These are phyloP conservation scores for Leptodactylus fallax DNA, from an alignment of 2,797 vertebrate species.

Conservation along the genomic window DNA sequence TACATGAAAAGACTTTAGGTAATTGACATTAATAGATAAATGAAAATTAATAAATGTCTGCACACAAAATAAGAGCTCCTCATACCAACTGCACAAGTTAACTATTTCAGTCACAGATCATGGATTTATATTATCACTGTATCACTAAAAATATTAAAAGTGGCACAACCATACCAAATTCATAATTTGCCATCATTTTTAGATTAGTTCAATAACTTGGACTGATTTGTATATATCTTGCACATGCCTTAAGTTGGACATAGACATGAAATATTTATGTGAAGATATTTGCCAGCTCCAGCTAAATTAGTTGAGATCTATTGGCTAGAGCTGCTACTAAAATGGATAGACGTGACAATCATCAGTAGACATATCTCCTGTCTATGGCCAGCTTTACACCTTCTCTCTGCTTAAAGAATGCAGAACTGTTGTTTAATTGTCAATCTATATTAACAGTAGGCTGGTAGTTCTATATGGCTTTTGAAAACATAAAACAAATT, in stretches of 20 bases:
- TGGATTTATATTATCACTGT: not conserved
- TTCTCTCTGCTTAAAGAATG: not conserved
- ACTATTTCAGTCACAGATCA: not conserved
- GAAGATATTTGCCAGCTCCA: not conserved
- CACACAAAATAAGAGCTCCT: constrained; percentile 1
- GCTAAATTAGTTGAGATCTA: not conserved
- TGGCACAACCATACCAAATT: not conserved
- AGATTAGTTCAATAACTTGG: not conserved
- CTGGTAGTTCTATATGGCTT: not conserved
- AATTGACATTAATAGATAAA: constrained; percentile 46
- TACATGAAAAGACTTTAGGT: constrained; percentile 11
- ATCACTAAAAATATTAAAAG: not conserved
- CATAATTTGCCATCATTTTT: not conserved
- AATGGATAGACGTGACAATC: too few relatives aligned
- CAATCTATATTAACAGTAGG: not conserved
- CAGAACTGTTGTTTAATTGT: not conserved
- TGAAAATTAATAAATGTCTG: constrained; percentile 42
- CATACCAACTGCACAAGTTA: too few relatives aligned
- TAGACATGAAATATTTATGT: not conserved
- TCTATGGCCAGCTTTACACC: not conserved
- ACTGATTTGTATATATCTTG: not conserved
- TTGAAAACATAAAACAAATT: not conserved
- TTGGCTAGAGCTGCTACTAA: not conserved
- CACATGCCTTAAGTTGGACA: not conserved
- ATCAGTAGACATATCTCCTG: not conserved